Base-by-base conservation (phyloP, 2,888 invertebrate genomes). In the Limenitis camilla region DNA sequence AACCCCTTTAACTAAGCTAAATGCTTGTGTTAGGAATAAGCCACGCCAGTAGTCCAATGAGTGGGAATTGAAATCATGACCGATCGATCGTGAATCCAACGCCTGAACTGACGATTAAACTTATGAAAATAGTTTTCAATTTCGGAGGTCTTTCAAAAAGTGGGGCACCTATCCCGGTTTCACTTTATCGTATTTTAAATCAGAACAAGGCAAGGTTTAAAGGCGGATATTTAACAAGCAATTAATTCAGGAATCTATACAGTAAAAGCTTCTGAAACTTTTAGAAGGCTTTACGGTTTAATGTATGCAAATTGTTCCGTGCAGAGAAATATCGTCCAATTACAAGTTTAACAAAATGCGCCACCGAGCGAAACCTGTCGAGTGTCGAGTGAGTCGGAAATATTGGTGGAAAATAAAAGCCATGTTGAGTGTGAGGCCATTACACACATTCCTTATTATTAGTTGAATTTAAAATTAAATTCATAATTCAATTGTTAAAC, bases 331-430 rank as follows among this genome's bases (percentile, higher is more conserved):
- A 59, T 55, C 46, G 51, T 52, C 58, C 58, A 58, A 58, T 58
- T 53, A 60, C 54, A 60, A 59, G 43, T 59, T 60, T 56, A 58
- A 55, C 56, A 58, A 55, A 59, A 60, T 45, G 43, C 53, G 49
- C 49, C 58, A 55, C 50, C 53, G 33, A 51, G 51, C 49, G 52
- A 61, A 55, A 56, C 58, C 61, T 58, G 59, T 59, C 58, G 50
- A 47, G 47, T 42, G 55, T 44, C 51, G 49, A 52, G 49, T 56
- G 52, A 48, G 58, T 57, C 46, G 49, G 42, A 50, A 55, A 59
- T 58, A 59, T 59, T 58, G 58, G 56, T 51, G 56, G 50, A 45
- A 58, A 60, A 60, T 59, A 57, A 62, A 61, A 59, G 55, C 56
- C 53, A 49, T 47, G 52, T 41, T 52, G 50, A 49, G 42, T 53